Base-by-base conservation (phyloP, 2,113 vertebrate species). In the Erythrolamprus reginae region DNA sequence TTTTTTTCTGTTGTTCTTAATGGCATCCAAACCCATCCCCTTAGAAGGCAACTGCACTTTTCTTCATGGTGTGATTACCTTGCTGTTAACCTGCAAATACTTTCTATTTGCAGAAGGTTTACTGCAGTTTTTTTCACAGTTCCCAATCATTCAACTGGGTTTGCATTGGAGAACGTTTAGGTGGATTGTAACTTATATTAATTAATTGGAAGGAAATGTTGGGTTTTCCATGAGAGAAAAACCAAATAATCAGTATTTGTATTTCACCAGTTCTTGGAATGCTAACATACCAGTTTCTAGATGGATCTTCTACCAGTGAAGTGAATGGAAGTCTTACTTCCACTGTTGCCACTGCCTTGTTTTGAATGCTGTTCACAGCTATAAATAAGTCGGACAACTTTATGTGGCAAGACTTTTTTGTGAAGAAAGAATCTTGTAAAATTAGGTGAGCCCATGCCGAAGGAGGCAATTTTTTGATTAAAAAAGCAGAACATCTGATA, bases 381-480 rank as follows among this genome's bases (percentile, higher is more conserved):
- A 94, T 93, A 95, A 89, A 56, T 86, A 51, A 88, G 52, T 42
- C 4, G 4, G 55, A 42, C 56, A 91, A 95, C 88, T 87, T 92
- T 94, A 42, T 92, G 88, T 56, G 94, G 90, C 77, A 82, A 88
- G 91, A 96, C 92, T 95, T 93, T 93, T 94, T 91, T 95, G 94
- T 94, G 94, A 96, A 96, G 33, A 33, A 42, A 8, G 17, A 77
- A 92, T 95, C 93, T 93, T 95, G 94, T 94, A 93, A 96, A 96
- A 96, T 95, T 95, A 96, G 94, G 92, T 95, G 94, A 93, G 92
- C 92, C 90, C 89, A 3, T 91, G 92, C 93, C 92, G 95, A 86
- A 93, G 94, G 94, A 96, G 92, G 93, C 95, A 96, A 95, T 96
- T 96, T 96, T 96, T 95, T 96, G 95, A 96, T 96, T 96, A 95